phyloP scores from a whole-genome alignment of 2,797 vertebrate species.

The Pteronotus mesoamericanus region DNA sequence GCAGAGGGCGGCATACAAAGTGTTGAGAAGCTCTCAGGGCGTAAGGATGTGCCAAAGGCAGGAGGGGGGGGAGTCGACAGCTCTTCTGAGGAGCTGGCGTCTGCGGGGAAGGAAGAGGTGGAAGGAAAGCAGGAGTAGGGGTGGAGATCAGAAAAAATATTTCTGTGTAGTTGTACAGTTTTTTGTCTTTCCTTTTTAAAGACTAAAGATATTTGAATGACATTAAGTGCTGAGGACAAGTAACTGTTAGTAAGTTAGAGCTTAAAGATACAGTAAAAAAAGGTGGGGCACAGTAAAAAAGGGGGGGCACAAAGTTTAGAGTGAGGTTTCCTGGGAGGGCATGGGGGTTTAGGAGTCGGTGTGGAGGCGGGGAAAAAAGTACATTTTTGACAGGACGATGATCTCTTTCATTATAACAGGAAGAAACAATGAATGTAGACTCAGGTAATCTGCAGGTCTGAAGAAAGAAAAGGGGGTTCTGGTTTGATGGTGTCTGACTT shows the following conservation, averaged over 20 bases:
- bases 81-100: background rate
- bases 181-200: constrained; percentile 25
- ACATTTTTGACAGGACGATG: background rate
- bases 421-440: background rate
- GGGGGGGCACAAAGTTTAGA: background rate
- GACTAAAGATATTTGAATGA: background rate
- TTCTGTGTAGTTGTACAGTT: background rate
- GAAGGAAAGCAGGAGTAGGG: background rate
- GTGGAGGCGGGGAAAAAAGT: fast-evolving
- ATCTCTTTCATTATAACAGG: background rate
- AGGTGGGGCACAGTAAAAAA: background rate
- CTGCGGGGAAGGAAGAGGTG: background rate
- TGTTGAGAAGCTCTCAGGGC: background rate
- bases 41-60: too few species aligned
- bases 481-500: background rate
- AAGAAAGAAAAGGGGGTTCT: background rate
- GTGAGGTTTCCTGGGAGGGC: background rate
- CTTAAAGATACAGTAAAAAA: background rate
- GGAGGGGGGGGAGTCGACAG: background rate
- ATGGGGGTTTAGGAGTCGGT: background rate
- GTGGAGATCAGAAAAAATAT: background rate
- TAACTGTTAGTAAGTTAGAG: background rate
- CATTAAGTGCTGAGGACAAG: background rate
- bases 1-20: background rate
- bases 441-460: background rate